Evolutionary conservation across 2,113 vertebrate species (phyloP).

Genomic region (Cryptomyrus ogoouensis): DNA sequence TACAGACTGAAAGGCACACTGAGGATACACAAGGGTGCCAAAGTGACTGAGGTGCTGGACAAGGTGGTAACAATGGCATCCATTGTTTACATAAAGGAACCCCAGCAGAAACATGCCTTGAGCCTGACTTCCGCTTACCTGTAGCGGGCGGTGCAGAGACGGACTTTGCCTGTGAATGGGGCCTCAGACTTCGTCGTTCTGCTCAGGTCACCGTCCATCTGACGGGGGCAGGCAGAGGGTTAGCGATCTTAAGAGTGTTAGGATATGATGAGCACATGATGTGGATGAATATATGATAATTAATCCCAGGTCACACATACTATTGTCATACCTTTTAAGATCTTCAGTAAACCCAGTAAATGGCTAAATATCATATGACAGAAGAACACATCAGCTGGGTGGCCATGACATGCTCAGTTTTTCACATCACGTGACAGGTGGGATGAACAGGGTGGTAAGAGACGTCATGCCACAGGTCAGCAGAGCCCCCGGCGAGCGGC

Average conservation of each 20-base stretch:
- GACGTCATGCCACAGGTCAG: neutral
- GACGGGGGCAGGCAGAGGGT: neutral
- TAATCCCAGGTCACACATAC: neutral
- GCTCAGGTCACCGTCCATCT: slow-evolving; percentile 90
- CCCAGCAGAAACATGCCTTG: neutral
- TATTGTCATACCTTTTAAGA: neutral
- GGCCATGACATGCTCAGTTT: neutral
- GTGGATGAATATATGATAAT: neutral
- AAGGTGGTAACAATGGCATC: neutral
- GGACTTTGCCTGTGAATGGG: slow-evolving; percentile 89
- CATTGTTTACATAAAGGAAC: neutral
- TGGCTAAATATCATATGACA: neutral
- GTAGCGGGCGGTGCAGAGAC: slow-evolving; percentile 93
- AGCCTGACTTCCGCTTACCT: slow-evolving; percentile 60
- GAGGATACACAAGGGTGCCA: neutral
- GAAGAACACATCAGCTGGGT: neutral
- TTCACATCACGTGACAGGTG: neutral
- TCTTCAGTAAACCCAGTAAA: neutral
- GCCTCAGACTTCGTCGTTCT: slow-evolving; percentile 76
- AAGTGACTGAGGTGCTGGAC: neutral
- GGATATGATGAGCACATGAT: too few relatives aligned
- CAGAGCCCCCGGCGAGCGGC: neutral
- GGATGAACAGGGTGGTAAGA: neutral
- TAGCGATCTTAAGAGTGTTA: neutral
- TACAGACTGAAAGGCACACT: neutral